Percentiles rank a stretch among this genome's conserved stretches.
phyloP scores from a whole-genome alignment of 2,113 vertebrate genomes.

The Arvicanthis niloticus region DNA sequence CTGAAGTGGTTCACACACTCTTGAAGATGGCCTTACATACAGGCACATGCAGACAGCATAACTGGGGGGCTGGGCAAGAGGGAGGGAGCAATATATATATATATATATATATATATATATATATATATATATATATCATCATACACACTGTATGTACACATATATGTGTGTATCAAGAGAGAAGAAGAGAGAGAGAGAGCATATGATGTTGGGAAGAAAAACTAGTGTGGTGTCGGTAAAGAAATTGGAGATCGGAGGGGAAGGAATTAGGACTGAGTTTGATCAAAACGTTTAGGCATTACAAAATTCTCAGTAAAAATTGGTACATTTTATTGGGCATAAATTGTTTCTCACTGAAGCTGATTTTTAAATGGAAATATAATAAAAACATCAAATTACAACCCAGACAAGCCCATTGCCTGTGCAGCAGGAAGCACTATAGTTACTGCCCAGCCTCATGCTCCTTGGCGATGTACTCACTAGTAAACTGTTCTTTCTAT shows the following conservation, averaged over 20 bases:
- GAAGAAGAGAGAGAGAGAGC: no score
- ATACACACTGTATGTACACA: not conserved
- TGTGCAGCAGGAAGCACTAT: not conserved
- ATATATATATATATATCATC: not conserved
- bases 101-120: accelerated
- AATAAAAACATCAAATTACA: not conserved
- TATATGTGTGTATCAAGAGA: no score
- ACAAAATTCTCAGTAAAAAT: not conserved
- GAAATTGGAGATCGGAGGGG: not conserved
- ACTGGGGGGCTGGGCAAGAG: not conserved
- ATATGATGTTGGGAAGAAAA: not conserved
- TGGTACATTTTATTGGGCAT: not conserved
- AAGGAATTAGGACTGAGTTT: not conserved
- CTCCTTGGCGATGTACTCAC: not conserved
- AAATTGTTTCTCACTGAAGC: not conserved
- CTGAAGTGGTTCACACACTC: not conserved
- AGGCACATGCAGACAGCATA: no score
- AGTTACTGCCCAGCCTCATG: not conserved
- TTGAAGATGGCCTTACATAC: not conserved
- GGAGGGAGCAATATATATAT: not conserved
- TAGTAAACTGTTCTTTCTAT: not conserved
- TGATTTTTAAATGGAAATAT: not conserved
- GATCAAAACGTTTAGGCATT: not conserved
- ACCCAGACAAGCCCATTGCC: not conserved
- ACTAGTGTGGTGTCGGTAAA: not conserved